Evolutionary conservation across 2,888 invertebrate genomes (phyloP).

Genomic region (Resseliella maxima): DNA sequence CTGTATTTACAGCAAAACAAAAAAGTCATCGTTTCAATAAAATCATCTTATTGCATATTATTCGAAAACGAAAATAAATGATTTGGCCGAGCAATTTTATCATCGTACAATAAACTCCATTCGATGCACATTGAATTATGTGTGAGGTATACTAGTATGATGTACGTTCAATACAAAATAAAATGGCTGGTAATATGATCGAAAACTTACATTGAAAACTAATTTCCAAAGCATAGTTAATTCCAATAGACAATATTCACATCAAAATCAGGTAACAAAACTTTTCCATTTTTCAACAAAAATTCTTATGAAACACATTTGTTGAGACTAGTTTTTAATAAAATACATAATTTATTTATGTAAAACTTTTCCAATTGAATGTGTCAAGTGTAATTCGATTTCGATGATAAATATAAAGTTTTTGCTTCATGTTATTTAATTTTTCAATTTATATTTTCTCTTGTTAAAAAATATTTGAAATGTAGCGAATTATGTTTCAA

Average conservation of each 20-base stretch:
- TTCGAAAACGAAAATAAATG: neutral
- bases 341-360: neutral
- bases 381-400: neutral
- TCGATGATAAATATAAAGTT: neutral
- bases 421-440: neutral
- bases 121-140: too few relatives aligned
- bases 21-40: neutral
- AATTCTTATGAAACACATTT: neutral
- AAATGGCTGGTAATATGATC: neutral
- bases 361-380: conserved; percentile 2
- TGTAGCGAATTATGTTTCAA: neutral
- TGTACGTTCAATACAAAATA: neutral
- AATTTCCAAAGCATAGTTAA: neutral
- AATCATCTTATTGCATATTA: neutral
- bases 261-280: neutral
- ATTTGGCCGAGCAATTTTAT: neutral
- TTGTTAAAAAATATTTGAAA: neutral
- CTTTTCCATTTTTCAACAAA: neutral
- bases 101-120: too few relatives aligned
- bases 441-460: neutral
- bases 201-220: neutral
- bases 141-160: too few relatives aligned
- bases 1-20: neutral
- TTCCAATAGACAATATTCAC: neutral
- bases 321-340: too few relatives aligned